Conservation (phyloP, 2,888 invertebrate genomes). For the Pasiphila rectangulata region DNA sequence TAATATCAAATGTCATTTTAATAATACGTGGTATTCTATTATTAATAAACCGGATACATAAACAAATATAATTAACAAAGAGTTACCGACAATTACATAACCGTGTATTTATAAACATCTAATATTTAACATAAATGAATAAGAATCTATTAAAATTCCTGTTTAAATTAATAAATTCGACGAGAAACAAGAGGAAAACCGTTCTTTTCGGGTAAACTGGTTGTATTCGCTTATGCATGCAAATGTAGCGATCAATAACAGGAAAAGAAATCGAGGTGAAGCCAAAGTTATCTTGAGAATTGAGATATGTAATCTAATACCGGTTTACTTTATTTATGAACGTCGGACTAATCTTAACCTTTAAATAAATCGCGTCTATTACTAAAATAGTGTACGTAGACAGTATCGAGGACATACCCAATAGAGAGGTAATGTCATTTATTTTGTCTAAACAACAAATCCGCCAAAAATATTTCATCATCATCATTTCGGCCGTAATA, state of each 20-base stretch:
- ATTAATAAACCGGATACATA: too few relatives aligned
- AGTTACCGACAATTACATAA: neutral
- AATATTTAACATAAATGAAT: neutral
- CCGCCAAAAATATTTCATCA: too few relatives aligned
- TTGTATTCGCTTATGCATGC: conserved; percentile 36
- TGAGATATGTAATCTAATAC: conserved; percentile 29
- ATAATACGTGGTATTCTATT: neutral
- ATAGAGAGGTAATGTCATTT: too few relatives aligned
- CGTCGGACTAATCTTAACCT: conserved; percentile 20
- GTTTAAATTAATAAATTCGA: conserved; percentile 35
- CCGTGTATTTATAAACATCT: neutral
- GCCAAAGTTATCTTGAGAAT: conserved; percentile 32
- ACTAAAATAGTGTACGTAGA: conserved; percentile 20
- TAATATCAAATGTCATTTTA: too few relatives aligned
- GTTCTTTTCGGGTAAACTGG: conserved; percentile 38
- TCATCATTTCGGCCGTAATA: too few relatives aligned
- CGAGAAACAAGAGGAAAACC: conserved; percentile 41
- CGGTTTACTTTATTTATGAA: conserved; percentile 33
- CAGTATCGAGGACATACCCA: too few relatives aligned
- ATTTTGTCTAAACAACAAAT: too few relatives aligned
- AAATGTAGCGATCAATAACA: conserved; percentile 45
- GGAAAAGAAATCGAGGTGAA: conserved; percentile 53
- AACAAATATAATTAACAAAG: neutral
- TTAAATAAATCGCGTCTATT: conserved; percentile 21
- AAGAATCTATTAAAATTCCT: neutral